Evolutionary conservation across 1,140 invertebrate species (phyloP), one percentile per base, ranked within the genome.

Genomic region (Ylistrum balloti): DNA sequence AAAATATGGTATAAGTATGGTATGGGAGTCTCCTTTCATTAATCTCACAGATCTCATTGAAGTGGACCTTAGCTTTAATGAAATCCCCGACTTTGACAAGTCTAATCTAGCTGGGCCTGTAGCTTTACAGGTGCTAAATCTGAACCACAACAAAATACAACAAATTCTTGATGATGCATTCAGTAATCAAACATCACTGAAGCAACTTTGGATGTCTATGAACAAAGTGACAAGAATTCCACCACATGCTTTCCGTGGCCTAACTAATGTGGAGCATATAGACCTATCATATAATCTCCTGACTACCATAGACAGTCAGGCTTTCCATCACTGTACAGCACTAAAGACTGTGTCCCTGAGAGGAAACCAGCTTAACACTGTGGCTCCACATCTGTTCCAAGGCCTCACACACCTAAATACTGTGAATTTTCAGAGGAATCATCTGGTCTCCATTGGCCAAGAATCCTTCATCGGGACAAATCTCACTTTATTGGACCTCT

Each of bases 211-310:
- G 33, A 33, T 94, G 32, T 88, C 86, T 20, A 32, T 48, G 11
- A 95, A 95, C 88, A 85, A 89, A 9, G n/a, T 95, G 9, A 22
- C 86, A n/a, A 32, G 7, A 5, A 88, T 95, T 11, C 45, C 88
- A 2, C 33, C 88, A 5, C 38, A 88, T 28, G 91, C 85, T 33
- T 95, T 95, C 89, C 35, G 90, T 35, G 94, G 94, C 2, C 92
- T 95, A 13, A 17, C 22, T 1, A 93, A 89, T 41, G 56, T 95
- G 20, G 41, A 90, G 20, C 90, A 48, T 0, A 35, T 95, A 7
- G 90, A 93, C 86, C 74, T 94, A 10, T 85, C 91, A n/a, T 86
- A 33, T 0, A 95, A 95, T 89, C 33, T 88, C 1, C 91, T 94
- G 33, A 86, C 56, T 13, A 35, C 85, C 0, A 88, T 94, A 28